Evolutionary conservation across 30 jellyfish, hydroid and myxozoan species (phyloP).

Genomic region (Aurelia sp.): DNA sequence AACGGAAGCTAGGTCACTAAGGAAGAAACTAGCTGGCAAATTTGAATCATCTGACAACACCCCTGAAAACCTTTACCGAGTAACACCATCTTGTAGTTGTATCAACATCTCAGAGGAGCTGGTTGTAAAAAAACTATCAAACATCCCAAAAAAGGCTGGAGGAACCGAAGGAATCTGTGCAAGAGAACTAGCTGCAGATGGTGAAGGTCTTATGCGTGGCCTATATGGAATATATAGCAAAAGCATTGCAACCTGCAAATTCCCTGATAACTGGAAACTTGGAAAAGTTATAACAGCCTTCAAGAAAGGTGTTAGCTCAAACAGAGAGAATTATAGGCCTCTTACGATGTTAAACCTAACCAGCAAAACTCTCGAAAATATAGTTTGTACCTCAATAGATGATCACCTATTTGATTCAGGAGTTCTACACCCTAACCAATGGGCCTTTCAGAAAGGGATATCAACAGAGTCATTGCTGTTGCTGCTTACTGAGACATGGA

Average conservation of each 20-base stretch:
- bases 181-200: constrained; percentile 3
- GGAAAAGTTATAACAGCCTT: not conserved
- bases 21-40: constrained; percentile 1
- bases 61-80: too few species aligned
- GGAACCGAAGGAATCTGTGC: not conserved
- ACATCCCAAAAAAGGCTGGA: not conserved
- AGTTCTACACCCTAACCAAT: too few species aligned
- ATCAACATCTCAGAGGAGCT: too few species aligned
- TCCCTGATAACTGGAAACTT: not conserved
- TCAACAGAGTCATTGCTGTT: too few species aligned
- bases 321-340: not conserved
- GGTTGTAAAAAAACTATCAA: not conserved
- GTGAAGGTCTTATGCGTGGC: not conserved
- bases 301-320: constrained; percentile 1
- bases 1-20: too few species aligned
- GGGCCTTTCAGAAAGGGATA: too few species aligned
- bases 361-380: not conserved
- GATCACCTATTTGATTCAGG: not conserved
- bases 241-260: constrained; percentile 1
- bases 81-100: too few species aligned
- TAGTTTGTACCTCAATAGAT: not conserved
- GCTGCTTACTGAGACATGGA: too few species aligned
- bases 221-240: constrained; percentile 3
- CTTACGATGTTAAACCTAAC: constrained; percentile 2
- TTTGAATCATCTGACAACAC: not conserved